A percentile compares a stretch with the other conserved stretches of the same genome.
Conservation (phyloP, 2,113 vertebrate genomes). For the Motacilla alba region DNA sequence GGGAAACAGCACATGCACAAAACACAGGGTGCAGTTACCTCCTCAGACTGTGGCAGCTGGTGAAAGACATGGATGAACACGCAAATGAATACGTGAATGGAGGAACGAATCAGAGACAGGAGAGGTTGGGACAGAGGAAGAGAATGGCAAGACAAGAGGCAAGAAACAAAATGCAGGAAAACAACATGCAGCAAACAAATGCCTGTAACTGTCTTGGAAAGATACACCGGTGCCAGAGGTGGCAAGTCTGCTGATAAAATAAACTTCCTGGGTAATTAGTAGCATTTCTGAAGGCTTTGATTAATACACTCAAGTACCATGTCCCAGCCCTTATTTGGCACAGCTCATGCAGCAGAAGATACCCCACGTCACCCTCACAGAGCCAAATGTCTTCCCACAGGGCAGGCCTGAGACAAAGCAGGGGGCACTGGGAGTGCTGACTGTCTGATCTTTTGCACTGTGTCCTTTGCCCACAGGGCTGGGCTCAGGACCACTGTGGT, state of each 20-base stretch:
- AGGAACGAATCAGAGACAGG: slow-evolving; percentile 1
- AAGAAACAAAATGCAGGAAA: background rate
- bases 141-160: background rate
- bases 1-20: background rate
- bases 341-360: background rate
- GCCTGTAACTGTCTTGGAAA: background rate
- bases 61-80: slow-evolving; percentile 25
- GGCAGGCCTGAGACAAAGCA: background rate
- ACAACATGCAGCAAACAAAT: background rate
- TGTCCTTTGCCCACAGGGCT: background rate
- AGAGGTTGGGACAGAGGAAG: background rate
- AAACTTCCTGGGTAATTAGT: background rate
- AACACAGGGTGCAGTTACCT: slow-evolving; percentile 72
- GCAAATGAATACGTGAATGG: background rate
- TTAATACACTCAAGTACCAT: background rate
- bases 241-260: background rate
- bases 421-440: background rate
- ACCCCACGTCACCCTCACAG: background rate
- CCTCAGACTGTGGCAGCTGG: slow-evolving; percentile 78
- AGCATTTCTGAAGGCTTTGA: background rate
- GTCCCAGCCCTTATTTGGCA: background rate
- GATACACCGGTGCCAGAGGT: background rate
- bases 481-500: background rate
- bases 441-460: background rate
- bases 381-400: background rate